Base-by-base conservation (phyloP, 2,797 vertebrate genomes). In the Phaenicophaeus curvirostris region DNA sequence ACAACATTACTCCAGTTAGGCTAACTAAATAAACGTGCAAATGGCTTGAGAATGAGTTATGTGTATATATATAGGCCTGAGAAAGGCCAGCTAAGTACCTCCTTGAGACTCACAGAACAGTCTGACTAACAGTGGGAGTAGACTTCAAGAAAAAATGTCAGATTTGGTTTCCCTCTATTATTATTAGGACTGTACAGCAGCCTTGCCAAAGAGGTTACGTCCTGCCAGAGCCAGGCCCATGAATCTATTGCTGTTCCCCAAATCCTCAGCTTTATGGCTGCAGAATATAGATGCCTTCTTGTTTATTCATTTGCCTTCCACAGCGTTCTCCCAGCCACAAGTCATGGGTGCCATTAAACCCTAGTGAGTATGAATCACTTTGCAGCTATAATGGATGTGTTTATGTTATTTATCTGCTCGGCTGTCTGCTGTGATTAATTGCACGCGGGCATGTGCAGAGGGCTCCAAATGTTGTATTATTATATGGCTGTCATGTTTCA, bases 401-500 rank as follows among this genome's bases (percentile, higher is more conserved):
- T 97, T 92, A 68, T 95, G 93, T 89, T 94, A 84, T 95, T 96
- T 96, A 96, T 97, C 97, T 97, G 72, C 87, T 16, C 44, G 54
- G 77, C 91, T 94, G 88, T 91, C 95, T 89, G 94, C 79, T 55
- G 74, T 97, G 97, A 97, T 97, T 94, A 96, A 97, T 65, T 81
- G 95, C 82, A 76, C 55, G 84, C 87, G 39, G 48, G 73, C 54
- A 8, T 76, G 92, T 90, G 81, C 57, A 53, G 89, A 96, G 87
- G 68, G 90, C 93, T 95, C 95, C 92, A 89, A 96, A 87, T 81
- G 95, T n/a, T 91, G 63, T 65, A 89, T 97, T 95, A 94, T 96
- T 94, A 92, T 63, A 78, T 66, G 67, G 81, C 96, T 97, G 97
- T 97, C 97, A 89, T 97, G 92, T 97, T 97, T 97, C 96, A 94